phyloP scores from a whole-genome alignment of 30 jellyfish, hydroid and myxozoan species.

The Mastigias papua region DNA sequence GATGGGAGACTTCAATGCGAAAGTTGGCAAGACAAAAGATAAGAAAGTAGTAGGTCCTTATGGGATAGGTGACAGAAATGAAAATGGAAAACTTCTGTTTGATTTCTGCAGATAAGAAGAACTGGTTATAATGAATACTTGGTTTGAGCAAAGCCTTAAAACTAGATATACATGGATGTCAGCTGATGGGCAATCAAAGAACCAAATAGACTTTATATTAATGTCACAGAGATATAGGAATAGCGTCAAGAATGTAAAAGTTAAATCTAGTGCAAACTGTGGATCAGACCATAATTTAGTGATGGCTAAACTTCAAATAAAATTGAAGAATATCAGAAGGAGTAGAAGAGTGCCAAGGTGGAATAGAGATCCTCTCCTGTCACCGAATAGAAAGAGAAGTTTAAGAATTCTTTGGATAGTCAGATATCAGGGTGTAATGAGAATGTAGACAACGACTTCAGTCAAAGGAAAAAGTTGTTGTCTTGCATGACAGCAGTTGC shows the following conservation, averaged over 20 bases:
- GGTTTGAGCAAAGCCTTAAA: not conserved
- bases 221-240: not conserved
- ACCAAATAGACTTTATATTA: constrained; percentile 39
- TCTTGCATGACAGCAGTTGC: not conserved
- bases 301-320: constrained; percentile 22
- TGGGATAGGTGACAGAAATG: constrained; percentile 5
- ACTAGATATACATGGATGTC: constrained; percentile 9
- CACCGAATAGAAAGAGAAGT: not conserved
- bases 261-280: constrained; percentile 8
- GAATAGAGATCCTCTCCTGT: not conserved
- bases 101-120: constrained; percentile 7
- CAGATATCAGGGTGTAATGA: not conserved
- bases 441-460: not conserved
- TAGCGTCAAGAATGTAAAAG: not conserved
- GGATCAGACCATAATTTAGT: constrained; percentile 49
- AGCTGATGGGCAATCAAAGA: constrained; percentile 33
- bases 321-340: not conserved
- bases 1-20: constrained; percentile 30
- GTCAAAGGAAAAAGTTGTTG: not conserved
- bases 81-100: not conserved
- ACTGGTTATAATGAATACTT: constrained; percentile 5
- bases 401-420: too few relatives aligned
- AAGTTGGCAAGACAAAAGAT: not conserved
- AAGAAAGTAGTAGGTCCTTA: not conserved
- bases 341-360: not conserved